phyloP scores from a whole-genome alignment of 2,797 vertebrate species.

The Bucorvus abyssinicus region DNA sequence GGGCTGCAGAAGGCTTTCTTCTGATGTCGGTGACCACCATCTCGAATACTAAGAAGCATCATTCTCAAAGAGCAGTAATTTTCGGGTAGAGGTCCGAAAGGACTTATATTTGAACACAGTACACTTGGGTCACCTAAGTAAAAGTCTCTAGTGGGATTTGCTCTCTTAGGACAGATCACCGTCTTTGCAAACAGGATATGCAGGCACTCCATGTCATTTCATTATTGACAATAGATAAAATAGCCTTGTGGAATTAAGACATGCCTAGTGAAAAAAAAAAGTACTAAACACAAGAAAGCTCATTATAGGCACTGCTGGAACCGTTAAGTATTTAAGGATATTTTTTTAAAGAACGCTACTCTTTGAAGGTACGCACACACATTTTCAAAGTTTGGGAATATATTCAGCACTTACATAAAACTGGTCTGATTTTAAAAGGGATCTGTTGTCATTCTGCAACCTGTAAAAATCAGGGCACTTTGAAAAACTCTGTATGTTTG shows the following conservation, averaged over 20 bases:
- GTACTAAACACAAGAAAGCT: not conserved
- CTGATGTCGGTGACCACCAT: not conserved
- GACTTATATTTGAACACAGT: not conserved
- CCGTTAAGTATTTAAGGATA: not conserved
- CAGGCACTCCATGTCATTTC: not conserved
- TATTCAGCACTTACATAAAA: not conserved
- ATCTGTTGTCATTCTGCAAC: not conserved
- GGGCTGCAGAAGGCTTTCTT: not conserved
- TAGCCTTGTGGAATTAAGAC: not conserved
- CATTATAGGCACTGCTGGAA: not conserved
- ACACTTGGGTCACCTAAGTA: not conserved
- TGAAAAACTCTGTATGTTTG: not conserved
- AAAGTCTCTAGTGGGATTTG: not conserved
- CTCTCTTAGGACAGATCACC: not conserved
- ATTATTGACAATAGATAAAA: not conserved
- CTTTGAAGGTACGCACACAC: not conserved
- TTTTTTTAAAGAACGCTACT: not conserved
- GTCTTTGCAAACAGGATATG: not conserved
- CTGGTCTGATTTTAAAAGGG: not conserved
- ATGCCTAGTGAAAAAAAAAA: not conserved
- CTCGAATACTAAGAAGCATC: not conserved
- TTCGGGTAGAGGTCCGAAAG: not conserved
- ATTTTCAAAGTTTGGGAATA: not conserved
- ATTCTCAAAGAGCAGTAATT: not conserved
- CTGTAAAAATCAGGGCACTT: not conserved